These are phyloP conservation scores for Boulengeromyrus knoepffleri DNA, from an alignment of 2,113 vertebrate species.

Conservation along the genomic window DNA sequence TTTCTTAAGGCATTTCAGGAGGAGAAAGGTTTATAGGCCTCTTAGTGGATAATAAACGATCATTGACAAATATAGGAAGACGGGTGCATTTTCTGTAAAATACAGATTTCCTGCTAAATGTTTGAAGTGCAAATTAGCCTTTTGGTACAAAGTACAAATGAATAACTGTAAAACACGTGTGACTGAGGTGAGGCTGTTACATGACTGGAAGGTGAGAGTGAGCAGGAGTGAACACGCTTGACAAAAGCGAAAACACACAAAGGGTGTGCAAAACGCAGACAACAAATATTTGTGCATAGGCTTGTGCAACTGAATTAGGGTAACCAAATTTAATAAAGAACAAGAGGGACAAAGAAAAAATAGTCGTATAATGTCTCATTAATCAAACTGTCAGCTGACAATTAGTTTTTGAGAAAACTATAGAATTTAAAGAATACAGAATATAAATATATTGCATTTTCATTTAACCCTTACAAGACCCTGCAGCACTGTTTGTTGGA, in stretches of 20 bases:
- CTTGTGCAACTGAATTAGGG: background rate
- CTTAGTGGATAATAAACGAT: background rate
- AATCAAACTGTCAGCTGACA: background rate
- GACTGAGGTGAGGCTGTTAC: background rate
- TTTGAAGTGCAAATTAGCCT: background rate
- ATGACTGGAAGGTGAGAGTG: background rate
- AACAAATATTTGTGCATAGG: background rate
- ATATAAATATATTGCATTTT: background rate
- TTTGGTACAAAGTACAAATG: background rate
- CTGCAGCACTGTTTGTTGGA: background rate
- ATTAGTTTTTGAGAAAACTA: background rate
- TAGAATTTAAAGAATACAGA: background rate
- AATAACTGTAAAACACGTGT: background rate
- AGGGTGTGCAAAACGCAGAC: background rate
- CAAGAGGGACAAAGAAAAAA: background rate
- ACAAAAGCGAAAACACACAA: background rate
- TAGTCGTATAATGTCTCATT: background rate
- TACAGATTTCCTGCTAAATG: background rate
- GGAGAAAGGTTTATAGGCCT: background rate
- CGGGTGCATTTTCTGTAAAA: background rate
- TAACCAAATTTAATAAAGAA: background rate
- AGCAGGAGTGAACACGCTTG: background rate
- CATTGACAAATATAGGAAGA: background rate
- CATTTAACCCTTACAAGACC: background rate
- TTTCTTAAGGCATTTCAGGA: background rate